Conservation (phyloP, 2,888 invertebrate species). For the Harmothoe impar region DNA sequence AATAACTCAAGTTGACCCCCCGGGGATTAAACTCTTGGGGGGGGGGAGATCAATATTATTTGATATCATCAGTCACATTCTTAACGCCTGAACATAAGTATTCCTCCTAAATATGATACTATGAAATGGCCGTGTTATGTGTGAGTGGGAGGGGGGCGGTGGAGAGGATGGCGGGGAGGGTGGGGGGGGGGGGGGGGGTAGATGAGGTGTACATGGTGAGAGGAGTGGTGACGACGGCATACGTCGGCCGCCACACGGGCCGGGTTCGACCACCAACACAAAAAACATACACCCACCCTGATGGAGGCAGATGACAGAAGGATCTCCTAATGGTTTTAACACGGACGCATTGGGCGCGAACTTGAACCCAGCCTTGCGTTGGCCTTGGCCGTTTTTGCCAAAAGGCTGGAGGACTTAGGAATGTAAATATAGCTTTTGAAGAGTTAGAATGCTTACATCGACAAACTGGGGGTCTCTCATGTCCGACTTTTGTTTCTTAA, state of each 20-base stretch:
- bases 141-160: no score
- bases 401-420: not conserved
- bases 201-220: no score
- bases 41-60: no score
- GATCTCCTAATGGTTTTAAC: slow-evolving; percentile 54
- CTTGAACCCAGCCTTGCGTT: not conserved
- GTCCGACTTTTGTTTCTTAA: not conserved
- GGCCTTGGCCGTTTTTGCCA: not conserved
- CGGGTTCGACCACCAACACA: not conserved
- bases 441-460: not conserved
- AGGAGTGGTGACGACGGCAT: not conserved
- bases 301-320: slow-evolving; percentile 27
- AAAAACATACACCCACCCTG: slow-evolving; percentile 11
- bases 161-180: no score
- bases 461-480: not conserved
- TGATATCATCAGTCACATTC: no score
- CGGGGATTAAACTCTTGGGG: no score
- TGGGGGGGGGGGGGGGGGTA: no score
- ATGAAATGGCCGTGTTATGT: no score
- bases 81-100: no score
- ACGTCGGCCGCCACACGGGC: not conserved
- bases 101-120: no score
- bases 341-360: slow-evolving; percentile 11
- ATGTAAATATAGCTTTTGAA: slow-evolving; percentile 24
- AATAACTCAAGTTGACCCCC: no score